Evolutionary conservation across 2,113 vertebrate species (phyloP).

Genomic region (Sander vitreus): DNA sequence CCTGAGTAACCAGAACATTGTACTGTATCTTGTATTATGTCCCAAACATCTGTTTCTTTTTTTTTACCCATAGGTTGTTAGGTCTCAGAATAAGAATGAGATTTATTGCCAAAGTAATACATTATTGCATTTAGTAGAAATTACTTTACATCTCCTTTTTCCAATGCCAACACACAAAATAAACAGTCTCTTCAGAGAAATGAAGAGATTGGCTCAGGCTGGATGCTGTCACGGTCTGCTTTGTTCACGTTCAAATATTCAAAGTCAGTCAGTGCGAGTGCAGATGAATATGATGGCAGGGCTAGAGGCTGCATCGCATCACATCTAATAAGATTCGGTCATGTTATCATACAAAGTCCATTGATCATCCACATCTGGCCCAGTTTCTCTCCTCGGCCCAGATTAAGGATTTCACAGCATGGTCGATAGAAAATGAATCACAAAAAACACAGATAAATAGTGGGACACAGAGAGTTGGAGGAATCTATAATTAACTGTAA

Average conservation of each 20-base stretch:
- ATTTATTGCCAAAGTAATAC: no score
- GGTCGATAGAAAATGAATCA: slow-evolving; percentile 28
- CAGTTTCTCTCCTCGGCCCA: slow-evolving; percentile 38
- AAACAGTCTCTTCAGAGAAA: slow-evolving; percentile 4
- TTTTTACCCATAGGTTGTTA: no score
- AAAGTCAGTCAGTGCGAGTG: slow-evolving; percentile 37
- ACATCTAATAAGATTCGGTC: slow-evolving; percentile 54
- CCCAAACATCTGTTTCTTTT: background rate
- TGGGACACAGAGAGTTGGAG: slow-evolving; percentile 22
- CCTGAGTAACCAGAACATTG: background rate
- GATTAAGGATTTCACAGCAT: slow-evolving; percentile 48
- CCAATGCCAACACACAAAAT: background rate
- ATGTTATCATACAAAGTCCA: slow-evolving; percentile 47
- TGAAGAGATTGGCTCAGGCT: slow-evolving; percentile 12
- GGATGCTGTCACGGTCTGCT: slow-evolving; percentile 29
- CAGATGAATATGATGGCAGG: slow-evolving; percentile 30
- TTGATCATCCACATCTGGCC: slow-evolving; percentile 67
- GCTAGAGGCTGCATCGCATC: slow-evolving; percentile 55
- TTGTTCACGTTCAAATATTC: slow-evolving; percentile 39
- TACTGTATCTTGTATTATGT: background rate
- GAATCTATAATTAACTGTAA: slow-evolving; percentile 59
- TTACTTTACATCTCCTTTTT: background rate
- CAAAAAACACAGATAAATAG: slow-evolving; percentile 37
- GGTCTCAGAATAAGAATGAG: background rate
- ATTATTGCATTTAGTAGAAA: background rate